Evolutionary conservation across 2,888 invertebrate genomes (phyloP).

Genomic region (Drosophila dives): DNA sequence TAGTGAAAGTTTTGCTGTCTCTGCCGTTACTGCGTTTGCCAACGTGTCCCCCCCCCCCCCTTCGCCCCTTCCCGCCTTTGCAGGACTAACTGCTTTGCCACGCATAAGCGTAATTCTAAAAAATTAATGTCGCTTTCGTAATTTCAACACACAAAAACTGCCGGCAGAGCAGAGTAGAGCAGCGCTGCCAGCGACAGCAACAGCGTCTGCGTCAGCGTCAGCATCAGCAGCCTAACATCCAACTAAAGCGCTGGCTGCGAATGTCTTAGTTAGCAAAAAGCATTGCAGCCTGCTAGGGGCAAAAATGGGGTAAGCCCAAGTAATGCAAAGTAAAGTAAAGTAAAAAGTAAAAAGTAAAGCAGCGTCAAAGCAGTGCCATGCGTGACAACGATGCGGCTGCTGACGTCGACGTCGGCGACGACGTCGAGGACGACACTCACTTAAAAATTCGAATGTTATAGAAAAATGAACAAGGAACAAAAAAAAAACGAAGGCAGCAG

Average conservation of each 20-base stretch:
- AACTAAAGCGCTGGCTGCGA: slow-evolving; percentile 21
- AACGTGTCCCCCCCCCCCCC: neutral
- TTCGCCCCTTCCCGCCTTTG: neutral
- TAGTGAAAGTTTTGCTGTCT: slow-evolving; percentile 59
- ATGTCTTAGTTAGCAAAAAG: slow-evolving; percentile 63
- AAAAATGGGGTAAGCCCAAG: slow-evolving; percentile 58
- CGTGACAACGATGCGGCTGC: slow-evolving; percentile 12
- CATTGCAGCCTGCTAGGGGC: slow-evolving; percentile 58
- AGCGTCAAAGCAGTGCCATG: slow-evolving; percentile 14
- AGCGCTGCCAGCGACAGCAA: slow-evolving; percentile 21
- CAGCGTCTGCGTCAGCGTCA: slow-evolving; percentile 10
- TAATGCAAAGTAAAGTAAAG: slow-evolving; percentile 12
- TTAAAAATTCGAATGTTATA: slow-evolving; percentile 78
- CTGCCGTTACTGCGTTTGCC: slow-evolving; percentile 3
- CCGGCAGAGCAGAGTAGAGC: slow-evolving; percentile 27
- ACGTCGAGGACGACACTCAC: slow-evolving; percentile 63
- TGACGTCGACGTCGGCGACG: slow-evolving; percentile 6
- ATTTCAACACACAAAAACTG: slow-evolving; percentile 70
- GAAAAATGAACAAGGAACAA: slow-evolving; percentile 80
- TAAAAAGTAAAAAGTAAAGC: slow-evolving; percentile 14
- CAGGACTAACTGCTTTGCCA: slow-evolving; percentile 52
- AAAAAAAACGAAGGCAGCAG: slow-evolving; percentile 32
- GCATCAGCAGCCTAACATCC: neutral
- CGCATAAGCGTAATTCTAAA: slow-evolving; percentile 79
- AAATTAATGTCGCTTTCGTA: slow-evolving; percentile 82